Conservation (phyloP, 2,888 invertebrate species). For the Micoletzkya japonica region DNA sequence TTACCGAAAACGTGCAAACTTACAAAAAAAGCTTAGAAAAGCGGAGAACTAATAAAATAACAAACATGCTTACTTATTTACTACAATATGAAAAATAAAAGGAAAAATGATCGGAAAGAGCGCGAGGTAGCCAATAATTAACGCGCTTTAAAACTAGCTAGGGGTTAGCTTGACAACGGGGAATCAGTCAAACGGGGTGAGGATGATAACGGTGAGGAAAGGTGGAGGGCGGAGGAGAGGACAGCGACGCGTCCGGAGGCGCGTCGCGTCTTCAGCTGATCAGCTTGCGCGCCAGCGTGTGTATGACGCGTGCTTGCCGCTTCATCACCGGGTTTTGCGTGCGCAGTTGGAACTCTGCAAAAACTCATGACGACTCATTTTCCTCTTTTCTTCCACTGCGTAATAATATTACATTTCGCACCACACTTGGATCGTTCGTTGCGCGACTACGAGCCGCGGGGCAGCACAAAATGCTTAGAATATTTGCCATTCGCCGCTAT, state of each 20-base stretch:
- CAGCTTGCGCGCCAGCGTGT: conserved; percentile 25
- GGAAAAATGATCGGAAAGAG: neutral
- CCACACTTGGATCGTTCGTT: neutral
- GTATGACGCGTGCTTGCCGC: conserved; percentile 32
- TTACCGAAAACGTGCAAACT: too few species aligned
- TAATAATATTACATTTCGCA: too few species aligned
- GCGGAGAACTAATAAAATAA: too few species aligned
- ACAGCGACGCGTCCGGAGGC: neutral
- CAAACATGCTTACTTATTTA: neutral
- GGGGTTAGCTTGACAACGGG: too few species aligned
- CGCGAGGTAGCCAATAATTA: neutral
- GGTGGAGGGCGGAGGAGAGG: neutral
- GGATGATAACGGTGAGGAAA: neutral
- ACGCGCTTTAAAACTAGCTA: neutral
- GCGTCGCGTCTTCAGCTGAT: neutral
- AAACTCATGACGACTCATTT: neutral
- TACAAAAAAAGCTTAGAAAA: too few species aligned
- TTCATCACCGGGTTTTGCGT: conserved; percentile 25
- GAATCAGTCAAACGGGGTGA: too few species aligned
- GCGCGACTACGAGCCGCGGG: neutral
- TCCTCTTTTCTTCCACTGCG: too few species aligned
- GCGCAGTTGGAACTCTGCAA: conserved; percentile 31
- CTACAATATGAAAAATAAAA: neutral
- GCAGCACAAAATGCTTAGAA: neutral
- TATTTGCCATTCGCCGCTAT: too few species aligned